Conservation (phyloP, 2,113 vertebrate species). For the Ptychochromis oligacanthus region DNA sequence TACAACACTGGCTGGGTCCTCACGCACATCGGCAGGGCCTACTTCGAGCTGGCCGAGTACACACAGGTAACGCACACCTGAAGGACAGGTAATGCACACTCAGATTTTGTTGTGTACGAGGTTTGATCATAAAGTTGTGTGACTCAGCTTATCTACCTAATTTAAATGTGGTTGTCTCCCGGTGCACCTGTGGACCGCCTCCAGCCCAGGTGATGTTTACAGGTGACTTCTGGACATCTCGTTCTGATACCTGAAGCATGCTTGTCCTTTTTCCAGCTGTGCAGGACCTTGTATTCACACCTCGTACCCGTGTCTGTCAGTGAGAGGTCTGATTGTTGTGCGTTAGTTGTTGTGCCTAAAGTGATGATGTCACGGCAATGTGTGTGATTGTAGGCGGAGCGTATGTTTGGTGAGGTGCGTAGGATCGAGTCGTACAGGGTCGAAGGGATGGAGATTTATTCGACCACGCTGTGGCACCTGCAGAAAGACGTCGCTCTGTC, state of each 20-base stretch:
- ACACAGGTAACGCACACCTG: slow-evolving; percentile 88
- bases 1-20: slow-evolving; percentile 99
- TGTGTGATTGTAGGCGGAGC: slow-evolving; percentile 85
- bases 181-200: not conserved
- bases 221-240: not conserved
- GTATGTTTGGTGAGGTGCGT: slow-evolving; percentile 94
- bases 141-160: not conserved
- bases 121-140: not conserved
- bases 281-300: no score
- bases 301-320: no score
- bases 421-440: slow-evolving; percentile 95
- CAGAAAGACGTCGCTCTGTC: slow-evolving; percentile 98
- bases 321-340: no score
- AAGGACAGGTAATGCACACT: not conserved
- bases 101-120: no score
- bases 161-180: not conserved
- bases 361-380: not conserved
- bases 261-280: not conserved
- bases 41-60: slow-evolving; percentile 97
- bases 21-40: slow-evolving; percentile 93
- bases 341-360: not conserved
- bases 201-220: not conserved
- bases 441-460: slow-evolving; percentile 99
- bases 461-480: slow-evolving; percentile 96
- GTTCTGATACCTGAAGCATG: not conserved